These are phyloP conservation scores for Stenopsyche tienmushanensis DNA, from an alignment of 1,140 invertebrate genomes.

Conservation along the genomic window DNA sequence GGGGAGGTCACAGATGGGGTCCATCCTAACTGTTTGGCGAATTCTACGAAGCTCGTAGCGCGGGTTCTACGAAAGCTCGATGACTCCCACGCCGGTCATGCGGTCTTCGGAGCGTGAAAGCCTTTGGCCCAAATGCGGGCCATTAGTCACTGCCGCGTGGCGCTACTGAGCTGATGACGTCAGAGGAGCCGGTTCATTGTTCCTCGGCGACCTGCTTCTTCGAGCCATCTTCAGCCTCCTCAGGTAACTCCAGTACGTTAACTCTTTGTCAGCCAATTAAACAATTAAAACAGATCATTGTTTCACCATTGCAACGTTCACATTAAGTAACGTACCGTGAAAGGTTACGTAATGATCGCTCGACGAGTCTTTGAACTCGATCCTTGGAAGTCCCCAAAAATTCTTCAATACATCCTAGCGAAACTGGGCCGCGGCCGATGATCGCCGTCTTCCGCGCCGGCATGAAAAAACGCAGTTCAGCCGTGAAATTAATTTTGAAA, in stretches of 20 bases:
- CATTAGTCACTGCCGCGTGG: slow-evolving; percentile 12
- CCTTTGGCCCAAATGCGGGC: background rate
- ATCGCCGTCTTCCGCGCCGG: no score
- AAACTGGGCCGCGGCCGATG: no score
- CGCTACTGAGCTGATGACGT: slow-evolving; percentile 11
- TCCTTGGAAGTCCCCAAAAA: no score
- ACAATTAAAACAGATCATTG: slow-evolving; percentile 16
- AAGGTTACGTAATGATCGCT: no score
- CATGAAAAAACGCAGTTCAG: no score
- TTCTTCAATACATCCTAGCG: no score
- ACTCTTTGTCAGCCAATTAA: slow-evolving; percentile 12
- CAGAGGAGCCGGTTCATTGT: slow-evolving; percentile 24
- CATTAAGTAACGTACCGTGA: no score
- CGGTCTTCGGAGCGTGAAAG: slow-evolving; percentile 1
- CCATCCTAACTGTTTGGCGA: no score
- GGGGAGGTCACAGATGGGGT: no score
- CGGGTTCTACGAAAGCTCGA: slow-evolving; percentile 4
- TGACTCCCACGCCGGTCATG: background rate
- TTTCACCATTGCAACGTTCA: background rate
- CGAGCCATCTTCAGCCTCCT: background rate
- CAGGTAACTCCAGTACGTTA: slow-evolving; percentile 20
- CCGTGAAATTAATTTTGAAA: no score
- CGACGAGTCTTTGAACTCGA: no score
- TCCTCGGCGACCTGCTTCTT: slow-evolving; percentile 24
- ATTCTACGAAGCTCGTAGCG: no score